A percentile compares a stretch with the other conserved stretches of the same genome.
Conservation (phyloP, 2,113 vertebrate species). For the Ochotona princeps region DNA sequence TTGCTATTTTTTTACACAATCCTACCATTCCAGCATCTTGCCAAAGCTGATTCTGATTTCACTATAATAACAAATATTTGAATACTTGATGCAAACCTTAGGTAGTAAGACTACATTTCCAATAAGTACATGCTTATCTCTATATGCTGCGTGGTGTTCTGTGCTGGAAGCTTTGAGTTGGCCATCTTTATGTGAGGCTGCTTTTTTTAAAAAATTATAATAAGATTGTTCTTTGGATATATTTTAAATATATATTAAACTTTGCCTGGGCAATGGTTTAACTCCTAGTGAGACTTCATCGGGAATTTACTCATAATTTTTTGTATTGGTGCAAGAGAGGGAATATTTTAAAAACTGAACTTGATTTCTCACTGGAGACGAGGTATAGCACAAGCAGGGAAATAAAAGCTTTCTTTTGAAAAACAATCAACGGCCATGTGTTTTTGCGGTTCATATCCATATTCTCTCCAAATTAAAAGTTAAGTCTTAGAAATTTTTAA, state of each 20-base stretch:
- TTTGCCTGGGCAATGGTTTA: neutral
- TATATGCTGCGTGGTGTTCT: neutral
- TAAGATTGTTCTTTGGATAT: neutral
- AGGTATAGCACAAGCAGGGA: neutral
- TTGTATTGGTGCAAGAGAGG: neutral
- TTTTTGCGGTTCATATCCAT: neutral
- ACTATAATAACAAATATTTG: neutral
- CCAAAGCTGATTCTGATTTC: constrained; percentile 5
- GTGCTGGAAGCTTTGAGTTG: neutral
- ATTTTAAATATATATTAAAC: neutral
- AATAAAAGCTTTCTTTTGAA: neutral
- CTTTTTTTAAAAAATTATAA: constrained; percentile 38
- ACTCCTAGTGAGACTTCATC: neutral
- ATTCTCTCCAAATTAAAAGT: constrained; percentile 37
- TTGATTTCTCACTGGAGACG: neutral
- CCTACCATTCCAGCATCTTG: neutral
- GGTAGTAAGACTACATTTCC: neutral
- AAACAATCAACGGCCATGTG: neutral
- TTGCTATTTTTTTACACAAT: neutral
- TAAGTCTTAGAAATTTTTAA: neutral
- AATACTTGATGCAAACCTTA: neutral
- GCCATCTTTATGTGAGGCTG: neutral
- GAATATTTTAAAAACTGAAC: neutral
- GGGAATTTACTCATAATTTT: neutral
- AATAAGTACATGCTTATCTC: neutral